Conservation (phyloP, 2,113 vertebrate genomes). For the Tetraodon nigroviridis region DNA sequence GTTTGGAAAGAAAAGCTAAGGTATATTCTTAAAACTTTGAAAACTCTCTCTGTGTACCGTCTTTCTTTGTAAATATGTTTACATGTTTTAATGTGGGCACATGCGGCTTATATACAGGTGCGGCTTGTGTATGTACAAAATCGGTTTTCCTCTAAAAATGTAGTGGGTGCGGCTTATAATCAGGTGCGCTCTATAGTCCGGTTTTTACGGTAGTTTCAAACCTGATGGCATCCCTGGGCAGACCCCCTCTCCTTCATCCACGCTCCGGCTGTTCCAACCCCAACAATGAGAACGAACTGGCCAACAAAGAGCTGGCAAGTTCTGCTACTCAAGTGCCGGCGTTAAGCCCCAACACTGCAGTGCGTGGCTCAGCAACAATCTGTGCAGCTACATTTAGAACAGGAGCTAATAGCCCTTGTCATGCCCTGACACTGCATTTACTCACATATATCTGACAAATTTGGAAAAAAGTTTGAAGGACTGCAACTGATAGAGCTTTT, state of each 20-base stretch:
- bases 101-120: too few species aligned
- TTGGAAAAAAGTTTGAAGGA: conserved; percentile 25
- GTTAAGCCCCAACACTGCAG: conserved; percentile 30
- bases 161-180: too few species aligned
- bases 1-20: too few species aligned
- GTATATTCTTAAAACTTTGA: too few species aligned
- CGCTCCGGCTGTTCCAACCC: conserved; percentile 20
- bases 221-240: conserved; percentile 29
- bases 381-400: conserved; percentile 50
- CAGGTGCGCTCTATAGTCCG: too few species aligned
- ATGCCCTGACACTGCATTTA: conserved; percentile 54
- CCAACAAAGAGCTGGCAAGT: conserved; percentile 38
- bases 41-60: too few species aligned
- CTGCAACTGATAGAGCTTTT: conserved; percentile 23
- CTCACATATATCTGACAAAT: conserved; percentile 49
- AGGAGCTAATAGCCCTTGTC: conserved; percentile 58
- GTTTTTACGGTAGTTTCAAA: conserved; percentile 68
- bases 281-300: conserved; percentile 36
- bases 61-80: too few species aligned
- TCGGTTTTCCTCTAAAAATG: too few species aligned
- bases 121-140: too few species aligned
- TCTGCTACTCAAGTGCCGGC: conserved; percentile 27
- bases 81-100: too few species aligned
- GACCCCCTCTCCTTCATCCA: conserved; percentile 9
- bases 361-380: conserved; percentile 61